Evolutionary conservation across 2,113 vertebrate species (phyloP).

Genomic region (Mohoua ochrocephala): DNA sequence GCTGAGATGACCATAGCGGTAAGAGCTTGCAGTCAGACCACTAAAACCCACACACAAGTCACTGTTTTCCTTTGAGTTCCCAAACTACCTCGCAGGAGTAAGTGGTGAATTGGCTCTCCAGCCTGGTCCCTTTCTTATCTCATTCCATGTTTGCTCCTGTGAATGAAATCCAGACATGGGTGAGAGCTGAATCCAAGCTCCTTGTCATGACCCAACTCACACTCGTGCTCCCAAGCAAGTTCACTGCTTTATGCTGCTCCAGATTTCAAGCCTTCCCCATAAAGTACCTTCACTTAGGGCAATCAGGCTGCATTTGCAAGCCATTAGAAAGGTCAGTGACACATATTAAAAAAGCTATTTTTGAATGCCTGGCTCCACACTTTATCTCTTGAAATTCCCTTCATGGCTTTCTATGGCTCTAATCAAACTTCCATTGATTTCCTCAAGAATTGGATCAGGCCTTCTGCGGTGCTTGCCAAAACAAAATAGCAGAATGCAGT

Average conservation of each 20-base stretch:
- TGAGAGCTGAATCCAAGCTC: background rate
- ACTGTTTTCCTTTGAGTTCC: background rate
- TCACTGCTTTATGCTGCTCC: background rate
- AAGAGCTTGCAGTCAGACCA: background rate
- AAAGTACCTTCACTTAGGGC: background rate
- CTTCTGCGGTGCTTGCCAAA: background rate
- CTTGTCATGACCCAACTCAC: background rate
- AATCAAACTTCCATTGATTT: slow-evolving; percentile 31
- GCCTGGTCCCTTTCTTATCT: background rate
- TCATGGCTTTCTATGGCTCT: background rate
- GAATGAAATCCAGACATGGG: background rate
- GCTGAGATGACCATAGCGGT: background rate
- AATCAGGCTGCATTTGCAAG: background rate
- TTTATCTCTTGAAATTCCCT: slow-evolving; percentile 4
- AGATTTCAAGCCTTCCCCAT: background rate
- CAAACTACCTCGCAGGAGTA: background rate
- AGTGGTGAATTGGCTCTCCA: background rate
- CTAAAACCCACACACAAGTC: background rate
- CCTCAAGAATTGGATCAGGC: background rate
- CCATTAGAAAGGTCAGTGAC: background rate
- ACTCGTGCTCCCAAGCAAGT: background rate
- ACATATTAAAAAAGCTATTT: background rate
- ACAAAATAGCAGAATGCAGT: background rate
- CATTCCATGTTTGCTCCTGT: background rate
- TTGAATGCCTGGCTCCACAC: background rate